Conservation (phyloP, 2,113 vertebrate species). For the Dissostichus mawsoni region DNA sequence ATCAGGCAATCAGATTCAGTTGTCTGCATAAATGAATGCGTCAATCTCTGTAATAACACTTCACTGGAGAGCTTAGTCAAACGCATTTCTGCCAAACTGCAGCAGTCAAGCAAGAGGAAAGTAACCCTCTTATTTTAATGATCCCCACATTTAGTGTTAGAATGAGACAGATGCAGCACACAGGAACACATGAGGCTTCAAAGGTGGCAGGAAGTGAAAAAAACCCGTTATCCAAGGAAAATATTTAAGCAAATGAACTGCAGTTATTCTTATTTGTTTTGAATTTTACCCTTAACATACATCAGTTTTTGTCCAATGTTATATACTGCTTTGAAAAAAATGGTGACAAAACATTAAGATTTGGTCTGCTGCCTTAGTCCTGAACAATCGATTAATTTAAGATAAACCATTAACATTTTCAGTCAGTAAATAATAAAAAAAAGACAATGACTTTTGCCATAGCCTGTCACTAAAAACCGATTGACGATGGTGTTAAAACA, state of each 20-base stretch:
- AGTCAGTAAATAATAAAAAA: constrained; percentile 1
- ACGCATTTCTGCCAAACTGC: constrained; percentile 22
- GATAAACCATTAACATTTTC: not conserved
- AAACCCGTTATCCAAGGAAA: not conserved
- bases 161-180: not conserved
- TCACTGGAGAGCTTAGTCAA: constrained; percentile 9
- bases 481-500: not conserved
- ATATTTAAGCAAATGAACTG: not conserved
- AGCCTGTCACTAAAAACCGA: not conserved
- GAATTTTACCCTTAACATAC: not conserved
- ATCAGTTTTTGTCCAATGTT: not conserved
- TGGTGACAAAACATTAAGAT: not conserved
- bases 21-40: constrained; percentile 46
- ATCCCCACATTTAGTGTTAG: constrained; percentile 2
- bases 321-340: not conserved
- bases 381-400: not conserved
- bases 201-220: not conserved
- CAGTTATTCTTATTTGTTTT: not conserved
- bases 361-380: not conserved
- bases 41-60: constrained; percentile 34
- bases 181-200: not conserved
- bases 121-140: constrained; percentile 19
- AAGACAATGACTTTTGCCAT: not conserved
- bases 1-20: constrained; percentile 65
- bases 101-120: constrained; percentile 4